Evolutionary conservation across 2,888 invertebrate species (phyloP).

Genomic region (Hetaerina titia): DNA sequence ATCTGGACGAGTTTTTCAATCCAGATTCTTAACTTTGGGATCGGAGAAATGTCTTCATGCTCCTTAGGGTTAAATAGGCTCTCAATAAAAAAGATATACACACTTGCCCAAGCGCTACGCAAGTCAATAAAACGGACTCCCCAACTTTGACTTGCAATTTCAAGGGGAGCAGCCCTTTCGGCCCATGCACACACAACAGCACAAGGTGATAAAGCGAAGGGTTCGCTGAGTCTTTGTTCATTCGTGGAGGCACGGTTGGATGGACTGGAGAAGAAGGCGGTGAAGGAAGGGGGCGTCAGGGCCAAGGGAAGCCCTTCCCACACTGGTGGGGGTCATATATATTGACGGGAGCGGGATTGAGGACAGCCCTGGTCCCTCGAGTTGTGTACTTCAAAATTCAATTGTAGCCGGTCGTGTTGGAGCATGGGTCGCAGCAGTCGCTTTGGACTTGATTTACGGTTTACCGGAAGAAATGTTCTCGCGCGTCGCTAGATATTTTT

Average conservation of each 20-base stretch:
- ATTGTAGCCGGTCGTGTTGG: neutral
- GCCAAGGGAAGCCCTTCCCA: neutral
- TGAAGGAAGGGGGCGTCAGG: neutral
- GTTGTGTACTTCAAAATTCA: conserved; percentile 1
- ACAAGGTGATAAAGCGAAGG: neutral
- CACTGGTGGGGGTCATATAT: neutral
- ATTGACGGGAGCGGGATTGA: neutral
- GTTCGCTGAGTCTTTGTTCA: neutral
- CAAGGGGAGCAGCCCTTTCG: neutral
- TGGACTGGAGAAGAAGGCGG: neutral
- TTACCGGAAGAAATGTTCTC: neutral
- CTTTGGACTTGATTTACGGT: neutral
- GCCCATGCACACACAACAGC: neutral
- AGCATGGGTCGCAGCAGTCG: neutral
- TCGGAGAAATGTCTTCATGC: neutral
- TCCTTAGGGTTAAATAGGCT: neutral
- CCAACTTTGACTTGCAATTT: neutral
- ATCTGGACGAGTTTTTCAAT: neutral
- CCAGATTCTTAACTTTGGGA: neutral
- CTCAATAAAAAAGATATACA: neutral
- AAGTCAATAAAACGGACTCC: neutral
- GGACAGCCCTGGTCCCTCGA: neutral
- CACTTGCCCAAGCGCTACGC: neutral
- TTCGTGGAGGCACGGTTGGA: neutral
- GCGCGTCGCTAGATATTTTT: neutral